Conservation (phyloP, 2,797 vertebrate species). For the Poeciliopsis gracilis region DNA sequence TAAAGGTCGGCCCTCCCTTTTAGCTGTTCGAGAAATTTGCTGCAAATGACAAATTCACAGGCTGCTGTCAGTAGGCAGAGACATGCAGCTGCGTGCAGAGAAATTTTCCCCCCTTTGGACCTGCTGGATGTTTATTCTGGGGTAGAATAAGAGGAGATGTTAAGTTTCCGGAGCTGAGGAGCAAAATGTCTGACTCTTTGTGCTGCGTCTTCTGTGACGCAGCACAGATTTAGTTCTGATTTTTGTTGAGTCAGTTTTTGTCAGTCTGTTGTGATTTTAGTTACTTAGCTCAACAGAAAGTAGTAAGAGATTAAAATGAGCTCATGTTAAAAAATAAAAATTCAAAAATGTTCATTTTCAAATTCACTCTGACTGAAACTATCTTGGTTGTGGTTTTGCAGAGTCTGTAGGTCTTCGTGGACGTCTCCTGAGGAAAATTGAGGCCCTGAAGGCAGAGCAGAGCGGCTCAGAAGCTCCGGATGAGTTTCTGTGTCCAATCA, state of each 20-base stretch:
- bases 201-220: slow-evolving; percentile 5
- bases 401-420: slow-evolving; percentile 86
- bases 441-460: slow-evolving; percentile 79
- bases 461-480: slow-evolving; percentile 78
- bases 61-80: slow-evolving; percentile 16
- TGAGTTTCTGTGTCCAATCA: slow-evolving; percentile 91
- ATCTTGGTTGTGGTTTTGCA: slow-evolving; percentile 56
- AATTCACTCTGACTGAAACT: neutral
- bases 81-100: slow-evolving; percentile 18
- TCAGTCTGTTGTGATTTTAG: neutral
- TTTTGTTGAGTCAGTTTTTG: slow-evolving; percentile 20
- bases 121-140: slow-evolving; percentile 11
- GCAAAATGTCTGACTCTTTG: slow-evolving; percentile 28
- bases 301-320: neutral
- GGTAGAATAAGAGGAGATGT: slow-evolving; percentile 22
- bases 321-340: neutral
- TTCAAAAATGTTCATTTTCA: neutral
- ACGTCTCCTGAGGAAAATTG: slow-evolving; percentile 83
- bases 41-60: slow-evolving; percentile 34
- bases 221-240: slow-evolving; percentile 35
- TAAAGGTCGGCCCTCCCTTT: slow-evolving; percentile 29
- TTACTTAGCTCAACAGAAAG: neutral
- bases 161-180: slow-evolving; percentile 24
- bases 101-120: slow-evolving; percentile 12
- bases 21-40: slow-evolving; percentile 25